Conservation (phyloP, 2,888 invertebrate genomes). For the Hanleya hanleyi region DNA sequence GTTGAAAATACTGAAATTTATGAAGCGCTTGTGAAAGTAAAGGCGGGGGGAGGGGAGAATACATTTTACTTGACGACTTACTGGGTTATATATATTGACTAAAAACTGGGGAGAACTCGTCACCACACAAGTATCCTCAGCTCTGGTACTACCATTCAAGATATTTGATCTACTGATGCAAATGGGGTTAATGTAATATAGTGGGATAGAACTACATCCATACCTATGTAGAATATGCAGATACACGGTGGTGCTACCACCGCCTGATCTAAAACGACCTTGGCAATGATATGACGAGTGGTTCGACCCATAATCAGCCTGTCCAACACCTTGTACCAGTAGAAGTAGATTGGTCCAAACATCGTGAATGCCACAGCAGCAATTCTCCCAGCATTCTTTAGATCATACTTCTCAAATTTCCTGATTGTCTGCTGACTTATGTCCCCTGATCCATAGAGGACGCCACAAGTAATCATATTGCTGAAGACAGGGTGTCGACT, state of each 20-base stretch:
- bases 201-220: too few species aligned
- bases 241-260: neutral
- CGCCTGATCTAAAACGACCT: conserved; percentile 8
- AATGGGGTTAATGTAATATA: too few species aligned
- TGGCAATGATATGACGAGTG: neutral
- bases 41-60: too few species aligned
- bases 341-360: conserved; percentile 11
- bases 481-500: conserved; percentile 6
- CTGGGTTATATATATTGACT: too few species aligned
- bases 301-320: conserved; percentile 1
- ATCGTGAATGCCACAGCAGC: neutral
- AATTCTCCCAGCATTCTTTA: neutral
- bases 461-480: conserved; percentile 8
- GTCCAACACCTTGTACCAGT: conserved; percentile 14
- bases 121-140: too few species aligned
- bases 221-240: conserved; percentile 11
- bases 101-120: too few species aligned
- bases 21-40: too few species aligned
- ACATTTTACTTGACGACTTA: too few species aligned
- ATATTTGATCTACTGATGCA: too few species aligned
- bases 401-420: conserved; percentile 9
- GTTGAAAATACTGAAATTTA: too few species aligned
- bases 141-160: too few species aligned
- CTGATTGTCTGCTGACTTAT: conserved; percentile 10
- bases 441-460: conserved; percentile 8